phyloP scores from a whole-genome alignment of 2,797 vertebrate genomes.

The Bradypodion ventrale region DNA sequence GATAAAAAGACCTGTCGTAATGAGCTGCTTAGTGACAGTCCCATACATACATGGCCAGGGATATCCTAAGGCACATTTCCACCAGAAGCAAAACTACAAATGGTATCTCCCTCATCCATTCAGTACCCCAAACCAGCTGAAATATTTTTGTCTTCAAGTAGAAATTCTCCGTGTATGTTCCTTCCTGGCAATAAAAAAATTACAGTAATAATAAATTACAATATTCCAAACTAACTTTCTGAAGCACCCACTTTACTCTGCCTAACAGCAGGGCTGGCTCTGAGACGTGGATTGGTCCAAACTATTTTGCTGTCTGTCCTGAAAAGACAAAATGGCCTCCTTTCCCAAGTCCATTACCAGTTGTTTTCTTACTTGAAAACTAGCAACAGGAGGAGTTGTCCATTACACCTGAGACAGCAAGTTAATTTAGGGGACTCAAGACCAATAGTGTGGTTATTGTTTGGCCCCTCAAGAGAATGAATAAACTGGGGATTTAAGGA shows the following conservation, averaged over 20 bases:
- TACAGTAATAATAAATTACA: background rate
- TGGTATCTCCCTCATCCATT: background rate
- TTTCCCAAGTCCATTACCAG: background rate
- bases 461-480: no score
- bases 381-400: background rate
- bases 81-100: background rate
- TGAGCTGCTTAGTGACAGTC: slow-evolving; percentile 16
- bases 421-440: background rate
- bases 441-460: no score
- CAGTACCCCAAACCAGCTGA: background rate
- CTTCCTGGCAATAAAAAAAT: background rate
- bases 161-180: background rate
- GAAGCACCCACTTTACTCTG: no score
- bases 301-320: background rate
- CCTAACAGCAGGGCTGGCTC: no score
- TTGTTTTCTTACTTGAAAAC: background rate
- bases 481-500: background rate
- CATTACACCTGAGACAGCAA: background rate
- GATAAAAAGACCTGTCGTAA: slow-evolving; percentile 27
- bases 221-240: background rate
- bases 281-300: background rate
- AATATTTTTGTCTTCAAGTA: background rate
- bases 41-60: background rate
- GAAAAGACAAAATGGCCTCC: background rate
- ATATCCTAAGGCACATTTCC: background rate